Evolutionary conservation across 2,888 invertebrate species (phyloP), one percentile per base, ranked within the genome.

Genomic region (Pycnomerus fuliginosus): DNA sequence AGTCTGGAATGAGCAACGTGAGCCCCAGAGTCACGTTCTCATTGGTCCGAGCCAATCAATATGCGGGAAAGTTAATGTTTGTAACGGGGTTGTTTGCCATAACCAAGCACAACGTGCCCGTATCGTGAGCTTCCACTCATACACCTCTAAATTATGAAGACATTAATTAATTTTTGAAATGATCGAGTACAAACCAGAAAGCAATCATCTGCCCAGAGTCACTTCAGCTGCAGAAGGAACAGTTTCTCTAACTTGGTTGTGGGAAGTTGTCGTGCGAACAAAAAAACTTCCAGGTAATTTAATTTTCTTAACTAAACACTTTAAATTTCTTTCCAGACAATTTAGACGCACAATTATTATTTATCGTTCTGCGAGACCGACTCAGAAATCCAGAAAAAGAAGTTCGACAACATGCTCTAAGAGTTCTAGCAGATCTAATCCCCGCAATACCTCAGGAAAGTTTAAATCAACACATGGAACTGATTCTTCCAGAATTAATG

Each of bases 351-450:
- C 74, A 75, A 44, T 76, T 79, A 39, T 80, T 87, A 59, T 87
- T 86, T 66, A 72, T 78, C 37, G 87, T 87, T 58, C 82, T 89
- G 61, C 76, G 82, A 28, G 84, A 85, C 53, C 79, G 89, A 33
- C 75, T 90, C 29, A 77, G 80, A 23, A 87, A 87, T 67, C 86
- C 88, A 1, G 90, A 90, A 68, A 86, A 87, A 83, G 88, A 89
- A 71, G 89, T 90, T 20, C 80, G 90, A 5, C 84, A 89, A 52
- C 88, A 90, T 68, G 89, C 90, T 15, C 73, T 90, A 3, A 73
- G 89, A 35, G 88, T 91, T 4, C 77, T 90, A 22, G 82, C 83
- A 16, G 90, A 90, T 70, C 80, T 90, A 1, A 74, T 91, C 31
- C 87, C 89, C 2, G 82, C 87, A 24, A 79, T 89, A 50, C 80